Percentiles rank a stretch among this genome's conserved stretches.
These are phyloP conservation scores for Zenarchopterus dispar DNA, from an alignment of 2,797 vertebrate genomes.

Conservation along the genomic window DNA sequence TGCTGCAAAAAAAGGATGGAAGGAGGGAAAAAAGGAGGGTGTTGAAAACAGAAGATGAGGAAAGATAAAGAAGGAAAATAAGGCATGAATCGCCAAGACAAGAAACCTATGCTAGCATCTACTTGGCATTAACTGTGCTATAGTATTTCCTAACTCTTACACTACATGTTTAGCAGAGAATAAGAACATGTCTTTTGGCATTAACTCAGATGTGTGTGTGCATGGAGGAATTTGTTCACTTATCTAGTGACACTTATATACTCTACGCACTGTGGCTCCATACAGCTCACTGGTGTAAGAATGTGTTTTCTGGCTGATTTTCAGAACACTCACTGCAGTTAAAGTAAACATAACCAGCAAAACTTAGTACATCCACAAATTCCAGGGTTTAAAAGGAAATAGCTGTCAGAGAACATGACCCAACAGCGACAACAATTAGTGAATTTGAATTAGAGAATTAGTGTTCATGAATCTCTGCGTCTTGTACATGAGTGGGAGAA, in stretches of 20 bases:
- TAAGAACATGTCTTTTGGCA: constrained; percentile 46
- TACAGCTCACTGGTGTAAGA: constrained; percentile 18
- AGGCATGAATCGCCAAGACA: constrained; percentile 52
- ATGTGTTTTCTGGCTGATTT: constrained; percentile 4
- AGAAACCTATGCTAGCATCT: constrained; percentile 57
- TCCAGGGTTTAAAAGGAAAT: too few relatives aligned
- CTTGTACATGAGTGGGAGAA: too few relatives aligned
- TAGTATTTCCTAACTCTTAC: constrained; percentile 43
- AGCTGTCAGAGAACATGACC: too few relatives aligned
- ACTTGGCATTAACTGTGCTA: constrained; percentile 43
- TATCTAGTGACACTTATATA: constrained; percentile 9
- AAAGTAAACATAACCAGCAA: too few relatives aligned
- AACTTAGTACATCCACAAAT: too few relatives aligned
- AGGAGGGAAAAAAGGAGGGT: constrained; percentile 11
- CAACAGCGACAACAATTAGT: too few relatives aligned
- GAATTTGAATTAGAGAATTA: too few relatives aligned
- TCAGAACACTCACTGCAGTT: background rate
- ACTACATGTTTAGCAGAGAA: constrained; percentile 58
- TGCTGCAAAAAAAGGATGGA: constrained; percentile 59
- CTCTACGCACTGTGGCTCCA: constrained; percentile 21
- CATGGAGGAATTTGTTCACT: constrained; percentile 16
- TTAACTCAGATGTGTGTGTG: constrained; percentile 37
- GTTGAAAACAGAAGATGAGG: constrained; percentile 29
- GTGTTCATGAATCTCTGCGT: too few relatives aligned
- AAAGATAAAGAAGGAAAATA: constrained; percentile 41